Evolutionary conservation across 1,140 invertebrate genomes (phyloP).

Genomic region (Sitodiplosis mosellana): DNA sequence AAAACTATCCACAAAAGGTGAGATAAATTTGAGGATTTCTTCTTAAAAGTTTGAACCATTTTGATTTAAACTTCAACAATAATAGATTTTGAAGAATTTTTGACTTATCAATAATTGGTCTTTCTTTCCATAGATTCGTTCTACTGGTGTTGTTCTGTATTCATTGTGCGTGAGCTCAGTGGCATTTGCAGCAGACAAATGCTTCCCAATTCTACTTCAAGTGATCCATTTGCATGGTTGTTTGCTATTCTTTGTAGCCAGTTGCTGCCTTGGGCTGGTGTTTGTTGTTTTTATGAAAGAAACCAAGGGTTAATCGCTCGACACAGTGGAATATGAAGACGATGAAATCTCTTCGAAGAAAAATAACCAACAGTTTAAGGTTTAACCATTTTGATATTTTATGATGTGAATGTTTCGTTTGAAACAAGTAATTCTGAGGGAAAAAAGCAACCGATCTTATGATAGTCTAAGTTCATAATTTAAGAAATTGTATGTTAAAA

Average conservation of each 20-base stretch:
- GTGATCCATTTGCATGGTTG: background rate
- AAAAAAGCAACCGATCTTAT: too few species aligned
- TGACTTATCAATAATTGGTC: too few species aligned
- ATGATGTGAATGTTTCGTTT: too few species aligned
- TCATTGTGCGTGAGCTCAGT: background rate
- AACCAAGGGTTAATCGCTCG: background rate
- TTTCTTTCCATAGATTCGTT: background rate
- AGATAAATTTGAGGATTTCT: too few species aligned
- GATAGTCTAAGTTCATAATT: too few species aligned
- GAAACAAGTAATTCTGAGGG: too few species aligned
- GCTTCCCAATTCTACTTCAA: background rate
- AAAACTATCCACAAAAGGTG: background rate
- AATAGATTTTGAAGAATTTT: too few species aligned
- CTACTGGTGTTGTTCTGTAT: background rate
- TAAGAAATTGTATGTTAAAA: too few species aligned
- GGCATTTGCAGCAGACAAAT: background rate
- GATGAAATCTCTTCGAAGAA: too few species aligned
- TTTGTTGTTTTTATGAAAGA: background rate
- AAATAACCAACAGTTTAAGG: too few species aligned
- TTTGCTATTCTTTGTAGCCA: background rate
- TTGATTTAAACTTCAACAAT: background rate
- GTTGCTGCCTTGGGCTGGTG: background rate
- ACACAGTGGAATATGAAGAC: background rate
- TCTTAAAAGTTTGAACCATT: too few species aligned
- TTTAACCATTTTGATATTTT: too few species aligned